Evolutionary conservation across 2,113 vertebrate species (phyloP).

Genomic region (Indicator indicator): DNA sequence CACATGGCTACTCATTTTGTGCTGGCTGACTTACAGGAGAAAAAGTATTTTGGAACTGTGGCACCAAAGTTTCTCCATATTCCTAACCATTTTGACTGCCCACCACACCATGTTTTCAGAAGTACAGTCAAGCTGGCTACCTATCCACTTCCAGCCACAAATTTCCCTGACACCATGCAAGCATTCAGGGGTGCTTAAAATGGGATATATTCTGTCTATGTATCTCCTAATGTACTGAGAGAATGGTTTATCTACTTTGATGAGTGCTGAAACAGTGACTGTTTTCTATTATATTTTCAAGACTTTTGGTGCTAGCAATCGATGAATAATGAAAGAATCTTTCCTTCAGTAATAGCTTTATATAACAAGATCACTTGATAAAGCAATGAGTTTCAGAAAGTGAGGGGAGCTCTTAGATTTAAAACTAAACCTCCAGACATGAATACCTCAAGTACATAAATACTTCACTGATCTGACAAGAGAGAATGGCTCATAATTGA

Average conservation of each 20-base stretch:
- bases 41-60: background rate
- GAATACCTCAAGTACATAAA: conserved; percentile 23
- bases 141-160: background rate
- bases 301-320: conserved; percentile 10
- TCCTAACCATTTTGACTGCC: background rate
- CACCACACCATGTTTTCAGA: background rate
- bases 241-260: background rate
- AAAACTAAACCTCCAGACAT: conserved; percentile 44
- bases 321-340: conserved; percentile 53
- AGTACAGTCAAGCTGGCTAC: background rate
- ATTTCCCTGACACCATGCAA: background rate
- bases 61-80: background rate
- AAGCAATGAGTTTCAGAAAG: conserved; percentile 40
- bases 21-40: background rate
- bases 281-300: conserved; percentile 41
- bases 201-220: background rate
- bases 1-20: background rate
- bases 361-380: conserved; percentile 45
- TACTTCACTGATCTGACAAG: conserved; percentile 25
- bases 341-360: conserved; percentile 44
- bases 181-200: background rate
- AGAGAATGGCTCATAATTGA: conserved; percentile 20
- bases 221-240: background rate
- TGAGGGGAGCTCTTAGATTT: conserved; percentile 30
- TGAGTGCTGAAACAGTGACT: conserved; percentile 17